Base-by-base conservation (phyloP, 2,888 invertebrate species). In the Lymantria monacha region DNA sequence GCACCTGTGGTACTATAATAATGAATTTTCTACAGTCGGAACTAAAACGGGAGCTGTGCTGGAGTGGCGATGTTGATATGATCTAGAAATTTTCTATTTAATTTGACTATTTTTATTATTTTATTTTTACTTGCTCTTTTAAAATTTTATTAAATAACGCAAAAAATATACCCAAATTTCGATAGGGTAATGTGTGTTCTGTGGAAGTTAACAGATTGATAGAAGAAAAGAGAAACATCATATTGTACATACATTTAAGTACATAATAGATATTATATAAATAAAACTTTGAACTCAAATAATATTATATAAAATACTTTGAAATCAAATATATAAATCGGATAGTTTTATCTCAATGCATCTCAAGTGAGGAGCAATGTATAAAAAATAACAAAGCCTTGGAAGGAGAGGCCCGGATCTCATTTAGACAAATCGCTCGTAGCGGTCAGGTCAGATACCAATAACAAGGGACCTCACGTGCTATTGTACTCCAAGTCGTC, bases 371-470 rank as follows among this genome's bases (percentile, higher is more conserved):
- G 57, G 55, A 57, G 61, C 60, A 64, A 67, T 61, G 63, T 69
- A 69, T 63, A 66, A 77, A 85, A 84, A 83, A 83, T 67, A 60
- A 88, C 86, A 87, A 87, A 85, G 84, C 82, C 68, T 72, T 69
- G 68, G 66, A n/a, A 60, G 64, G 63, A 80, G 79, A 81, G 85
- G 83, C 77, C 87, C 89, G 90, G 89, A 88, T 88, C 88, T 90
- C 88, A 88, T 90, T 89, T 89, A 86, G 88, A 90, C 90, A 89
- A 90, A 90, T 90, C 88, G 87, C 83, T 87, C 80, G 86, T 88
- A 86, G 88, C 88, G 89, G 89, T 89, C 87, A 88, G 85, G 86
- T 86, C 88, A 85, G 88, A 88, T 86, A 87, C 87, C 89, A 89
- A 89, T 89, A 90, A 89, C 83, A 90, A 89, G 88, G 85, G 79